A percentile compares a stretch with the other conserved stretches of the same genome.
These are phyloP conservation scores for Scrobipalpa costella DNA, from an alignment of 2,888 invertebrate genomes.

Conservation along the genomic window DNA sequence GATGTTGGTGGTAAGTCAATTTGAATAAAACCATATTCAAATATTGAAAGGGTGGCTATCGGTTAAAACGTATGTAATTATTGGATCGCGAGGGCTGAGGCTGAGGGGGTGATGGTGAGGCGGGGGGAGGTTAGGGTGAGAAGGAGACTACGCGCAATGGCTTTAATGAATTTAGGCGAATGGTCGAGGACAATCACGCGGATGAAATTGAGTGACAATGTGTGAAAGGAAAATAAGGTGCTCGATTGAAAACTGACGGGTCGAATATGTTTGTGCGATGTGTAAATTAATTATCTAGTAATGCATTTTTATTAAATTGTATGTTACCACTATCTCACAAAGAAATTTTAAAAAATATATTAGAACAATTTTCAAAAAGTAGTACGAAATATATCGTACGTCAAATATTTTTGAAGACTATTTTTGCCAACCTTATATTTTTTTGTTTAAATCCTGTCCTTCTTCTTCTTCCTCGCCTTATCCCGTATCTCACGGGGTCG, in stretches of 20 bases:
- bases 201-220: constrained; percentile 45
- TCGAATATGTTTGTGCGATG: too few species aligned
- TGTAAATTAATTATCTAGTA: not conserved
- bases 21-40: constrained; percentile 77
- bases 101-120: constrained; percentile 2
- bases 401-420: too few species aligned
- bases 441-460: too few species aligned
- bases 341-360: too few species aligned
- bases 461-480: too few species aligned
- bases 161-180: constrained; percentile 73
- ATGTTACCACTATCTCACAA: too few species aligned
- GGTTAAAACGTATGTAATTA: constrained; percentile 79
- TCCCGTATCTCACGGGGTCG: too few species aligned
- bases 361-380: too few species aligned
- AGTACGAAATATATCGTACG: too few species aligned
- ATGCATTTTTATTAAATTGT: too few species aligned
- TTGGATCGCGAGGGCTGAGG: constrained; percentile 57
- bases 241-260: constrained; percentile 1
- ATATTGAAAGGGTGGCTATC: constrained; percentile 70
- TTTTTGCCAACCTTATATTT: too few species aligned
- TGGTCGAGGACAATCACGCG: constrained; percentile 54
- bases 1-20: constrained; percentile 59
- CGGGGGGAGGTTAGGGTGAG: constrained; percentile 61
- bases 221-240: constrained; percentile 41
- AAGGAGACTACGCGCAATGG: constrained; percentile 66